These are phyloP conservation scores for Ovis canadensis DNA, from an alignment of 2,113 vertebrate species.

Conservation along the genomic window DNA sequence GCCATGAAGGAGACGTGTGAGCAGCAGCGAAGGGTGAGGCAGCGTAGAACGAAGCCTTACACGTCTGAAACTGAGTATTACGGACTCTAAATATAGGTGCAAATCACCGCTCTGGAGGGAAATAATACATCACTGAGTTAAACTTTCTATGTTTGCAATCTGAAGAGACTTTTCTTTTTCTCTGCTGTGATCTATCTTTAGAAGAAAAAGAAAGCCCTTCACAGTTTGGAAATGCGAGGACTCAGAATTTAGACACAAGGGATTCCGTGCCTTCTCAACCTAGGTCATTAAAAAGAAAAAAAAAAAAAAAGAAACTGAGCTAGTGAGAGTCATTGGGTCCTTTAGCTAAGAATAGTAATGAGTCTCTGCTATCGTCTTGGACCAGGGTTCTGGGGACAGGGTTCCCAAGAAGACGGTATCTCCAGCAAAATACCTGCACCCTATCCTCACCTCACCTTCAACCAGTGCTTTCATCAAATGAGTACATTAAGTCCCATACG, in stretches of 20 bases:
- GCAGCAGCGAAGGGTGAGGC: background rate
- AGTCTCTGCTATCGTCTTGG: background rate
- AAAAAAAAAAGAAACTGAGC: background rate
- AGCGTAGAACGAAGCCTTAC: background rate
- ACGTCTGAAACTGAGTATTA: background rate
- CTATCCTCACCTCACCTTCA: background rate
- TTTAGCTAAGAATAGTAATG: background rate
- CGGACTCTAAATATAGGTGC: background rate
- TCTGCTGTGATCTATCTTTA: background rate
- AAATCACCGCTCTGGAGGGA: background rate
- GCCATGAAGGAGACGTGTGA: background rate
- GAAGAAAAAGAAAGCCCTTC: background rate
- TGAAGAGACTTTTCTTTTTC: conserved; percentile 4
- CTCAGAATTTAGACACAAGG: background rate
- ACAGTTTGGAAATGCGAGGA: background rate
- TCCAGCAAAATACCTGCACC: background rate
- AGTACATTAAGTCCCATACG: background rate
- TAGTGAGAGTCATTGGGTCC: background rate
- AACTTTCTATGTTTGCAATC: background rate
- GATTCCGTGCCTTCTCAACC: background rate
- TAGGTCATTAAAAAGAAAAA: background rate
- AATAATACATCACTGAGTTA: background rate
- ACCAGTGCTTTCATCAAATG: background rate
- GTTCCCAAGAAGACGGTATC: background rate
- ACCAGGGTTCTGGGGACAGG: too few relatives aligned